phyloP scores from a whole-genome alignment of 1,140 invertebrate genomes.

The Pinna nobilis region DNA sequence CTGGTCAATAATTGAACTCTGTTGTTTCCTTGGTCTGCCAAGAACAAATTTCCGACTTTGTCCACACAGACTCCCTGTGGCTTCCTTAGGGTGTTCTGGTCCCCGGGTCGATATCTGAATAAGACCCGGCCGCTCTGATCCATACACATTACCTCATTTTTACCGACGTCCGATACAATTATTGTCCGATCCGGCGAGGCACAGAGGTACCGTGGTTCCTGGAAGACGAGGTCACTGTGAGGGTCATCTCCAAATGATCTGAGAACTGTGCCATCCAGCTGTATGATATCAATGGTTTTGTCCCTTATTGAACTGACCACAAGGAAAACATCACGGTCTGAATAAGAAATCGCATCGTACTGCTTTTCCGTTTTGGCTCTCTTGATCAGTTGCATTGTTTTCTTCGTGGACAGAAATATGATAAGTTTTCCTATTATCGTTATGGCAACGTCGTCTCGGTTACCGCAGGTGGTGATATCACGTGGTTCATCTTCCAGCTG shows the following conservation, averaged over 20 bases:
- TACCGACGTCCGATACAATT: slow-evolving; percentile 57
- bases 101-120: slow-evolving; percentile 54
- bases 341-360: slow-evolving; percentile 62
- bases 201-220: slow-evolving; percentile 55
- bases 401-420: slow-evolving; percentile 54
- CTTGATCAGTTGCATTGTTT: slow-evolving; percentile 54
- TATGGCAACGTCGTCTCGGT: slow-evolving; percentile 59
- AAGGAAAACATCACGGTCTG: slow-evolving; percentile 37
- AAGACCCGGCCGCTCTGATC: slow-evolving; percentile 46
- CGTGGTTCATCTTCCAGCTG: slow-evolving; percentile 65
- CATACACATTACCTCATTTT: slow-evolving; percentile 53
- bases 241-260: slow-evolving; percentile 46
- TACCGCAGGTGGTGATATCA: slow-evolving; percentile 60
- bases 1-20: slow-evolving; percentile 62
- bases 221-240: slow-evolving; percentile 46
- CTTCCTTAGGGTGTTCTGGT: slow-evolving; percentile 49
- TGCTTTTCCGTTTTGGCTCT: slow-evolving; percentile 59
- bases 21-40: slow-evolving; percentile 66
- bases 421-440: slow-evolving; percentile 62
- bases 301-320: slow-evolving; percentile 57
- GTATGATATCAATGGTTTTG: slow-evolving; percentile 56
- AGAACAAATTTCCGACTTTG: slow-evolving; percentile 63
- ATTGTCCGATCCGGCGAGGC: slow-evolving; percentile 55
- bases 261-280: slow-evolving; percentile 53
- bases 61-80: slow-evolving; percentile 66